Percentiles rank a stretch among this genome's conserved stretches.
Evolutionary conservation across 2,113 vertebrate species (phyloP).

Genomic region (Suricata suricatta): DNA sequence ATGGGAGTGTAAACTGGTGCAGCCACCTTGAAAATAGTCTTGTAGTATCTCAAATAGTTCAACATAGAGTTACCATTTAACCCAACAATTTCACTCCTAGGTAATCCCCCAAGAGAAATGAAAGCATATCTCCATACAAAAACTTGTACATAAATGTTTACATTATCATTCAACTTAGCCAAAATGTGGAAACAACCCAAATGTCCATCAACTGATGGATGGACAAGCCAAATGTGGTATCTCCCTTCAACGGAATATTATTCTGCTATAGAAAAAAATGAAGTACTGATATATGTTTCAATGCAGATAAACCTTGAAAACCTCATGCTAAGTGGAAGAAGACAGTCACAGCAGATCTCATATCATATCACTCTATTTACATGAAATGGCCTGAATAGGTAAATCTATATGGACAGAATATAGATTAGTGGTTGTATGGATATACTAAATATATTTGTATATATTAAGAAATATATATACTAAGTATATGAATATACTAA

Average conservation of each 20-base stretch:
- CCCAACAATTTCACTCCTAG: not conserved
- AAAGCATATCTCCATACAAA: not conserved
- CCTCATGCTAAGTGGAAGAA: not conserved
- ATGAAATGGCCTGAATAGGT: not conserved
- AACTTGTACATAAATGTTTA: not conserved
- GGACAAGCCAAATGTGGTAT: not conserved
- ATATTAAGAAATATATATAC: no score
- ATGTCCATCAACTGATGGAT: not conserved
- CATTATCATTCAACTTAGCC: not conserved
- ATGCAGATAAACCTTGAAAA: not conserved
- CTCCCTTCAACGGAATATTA: not conserved
- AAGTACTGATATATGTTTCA: not conserved
- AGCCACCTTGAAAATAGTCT: not conserved
- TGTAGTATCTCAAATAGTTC: not conserved
- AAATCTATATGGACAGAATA: not conserved
- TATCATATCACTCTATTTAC: not conserved
- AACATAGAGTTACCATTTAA: not conserved
- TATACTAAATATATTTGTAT: no score
- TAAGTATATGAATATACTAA: not conserved
- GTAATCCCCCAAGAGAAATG: not conserved
- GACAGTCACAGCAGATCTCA: not conserved
- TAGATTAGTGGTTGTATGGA: no score
- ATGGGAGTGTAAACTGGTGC: not conserved
- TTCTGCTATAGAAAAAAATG: not conserved
- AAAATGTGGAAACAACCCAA: not conserved